phyloP scores from a whole-genome alignment of 2,113 vertebrate species.

The Deroptyus accipitrinus region DNA sequence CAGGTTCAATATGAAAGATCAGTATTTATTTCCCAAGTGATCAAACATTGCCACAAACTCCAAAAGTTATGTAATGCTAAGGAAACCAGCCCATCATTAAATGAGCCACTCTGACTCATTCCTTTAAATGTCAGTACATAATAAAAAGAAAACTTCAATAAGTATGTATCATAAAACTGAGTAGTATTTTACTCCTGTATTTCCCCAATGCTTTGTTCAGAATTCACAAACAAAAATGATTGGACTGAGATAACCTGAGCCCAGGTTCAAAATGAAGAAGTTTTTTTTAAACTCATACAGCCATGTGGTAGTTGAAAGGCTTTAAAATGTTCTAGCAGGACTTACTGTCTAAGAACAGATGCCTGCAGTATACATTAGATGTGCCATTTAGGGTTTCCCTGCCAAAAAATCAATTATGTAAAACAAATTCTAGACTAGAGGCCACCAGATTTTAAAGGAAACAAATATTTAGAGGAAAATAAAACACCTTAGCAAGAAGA shows the following conservation, averaged over 20 bases:
- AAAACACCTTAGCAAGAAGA: background rate
- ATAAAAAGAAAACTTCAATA: background rate
- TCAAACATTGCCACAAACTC: background rate
- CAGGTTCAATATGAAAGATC: background rate
- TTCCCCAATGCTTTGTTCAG: background rate
- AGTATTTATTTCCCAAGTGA: background rate
- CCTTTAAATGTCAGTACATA: background rate
- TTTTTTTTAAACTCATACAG: background rate
- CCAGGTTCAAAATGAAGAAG: background rate
- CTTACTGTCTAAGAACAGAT: background rate
- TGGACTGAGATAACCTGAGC: background rate
- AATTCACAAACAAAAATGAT: background rate
- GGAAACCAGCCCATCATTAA: background rate
- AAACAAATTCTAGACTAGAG: background rate
- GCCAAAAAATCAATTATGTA: background rate
- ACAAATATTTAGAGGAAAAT: background rate
- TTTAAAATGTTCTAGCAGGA: slow-evolving; percentile 4
- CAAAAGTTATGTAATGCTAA: background rate
- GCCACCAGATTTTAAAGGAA: background rate
- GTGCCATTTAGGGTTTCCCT: background rate
- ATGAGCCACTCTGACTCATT: background rate
- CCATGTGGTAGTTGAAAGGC: background rate
- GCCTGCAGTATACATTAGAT: background rate
- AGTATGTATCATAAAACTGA: background rate
- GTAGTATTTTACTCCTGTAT: background rate